Conservation (phyloP, 2,113 vertebrate genomes). For the Austrofundulus limnaeus region DNA sequence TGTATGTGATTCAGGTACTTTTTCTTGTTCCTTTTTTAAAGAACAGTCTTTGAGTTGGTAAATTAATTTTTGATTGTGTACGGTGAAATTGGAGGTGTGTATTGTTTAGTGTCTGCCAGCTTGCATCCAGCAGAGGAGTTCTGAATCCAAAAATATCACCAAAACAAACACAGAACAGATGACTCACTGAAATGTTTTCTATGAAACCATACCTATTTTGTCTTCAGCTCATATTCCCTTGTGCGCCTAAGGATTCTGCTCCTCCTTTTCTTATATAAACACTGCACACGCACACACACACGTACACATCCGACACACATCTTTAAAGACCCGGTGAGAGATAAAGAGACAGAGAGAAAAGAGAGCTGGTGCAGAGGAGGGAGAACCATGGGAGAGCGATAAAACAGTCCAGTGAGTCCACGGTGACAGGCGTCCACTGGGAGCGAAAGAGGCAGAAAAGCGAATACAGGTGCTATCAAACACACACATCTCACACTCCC, state of each 20-base stretch:
- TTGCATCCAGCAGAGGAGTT: slow-evolving; percentile 36
- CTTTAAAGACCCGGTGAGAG: slow-evolving; percentile 47
- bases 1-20: slow-evolving; percentile 22
- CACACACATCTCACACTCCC: slow-evolving; percentile 58
- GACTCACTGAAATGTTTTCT: slow-evolving; percentile 35
- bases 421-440: slow-evolving; percentile 71
- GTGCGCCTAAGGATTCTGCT: slow-evolving; percentile 49
- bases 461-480: slow-evolving; percentile 71
- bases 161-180: slow-evolving; percentile 26
- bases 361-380: slow-evolving; percentile 27
- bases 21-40: slow-evolving; percentile 29
- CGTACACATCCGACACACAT: slow-evolving; percentile 11
- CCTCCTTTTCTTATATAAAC: slow-evolving; percentile 44
- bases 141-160: slow-evolving; percentile 50
- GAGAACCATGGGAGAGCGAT: slow-evolving; percentile 61
- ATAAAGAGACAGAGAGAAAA: slow-evolving; percentile 58
- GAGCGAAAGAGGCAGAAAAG: slow-evolving; percentile 60
- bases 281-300: slow-evolving; percentile 7
- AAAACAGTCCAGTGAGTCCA: slow-evolving; percentile 72
- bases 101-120: slow-evolving; percentile 56
- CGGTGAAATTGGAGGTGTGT: slow-evolving; percentile 62
- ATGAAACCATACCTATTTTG: slow-evolving; percentile 57
- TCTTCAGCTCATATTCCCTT: slow-evolving; percentile 55
- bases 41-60: slow-evolving; percentile 47
- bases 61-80: slow-evolving; percentile 54